These are phyloP conservation scores for Heterodera carotae DNA, from an alignment of 1,140 invertebrate genomes.

Conservation along the genomic window DNA sequence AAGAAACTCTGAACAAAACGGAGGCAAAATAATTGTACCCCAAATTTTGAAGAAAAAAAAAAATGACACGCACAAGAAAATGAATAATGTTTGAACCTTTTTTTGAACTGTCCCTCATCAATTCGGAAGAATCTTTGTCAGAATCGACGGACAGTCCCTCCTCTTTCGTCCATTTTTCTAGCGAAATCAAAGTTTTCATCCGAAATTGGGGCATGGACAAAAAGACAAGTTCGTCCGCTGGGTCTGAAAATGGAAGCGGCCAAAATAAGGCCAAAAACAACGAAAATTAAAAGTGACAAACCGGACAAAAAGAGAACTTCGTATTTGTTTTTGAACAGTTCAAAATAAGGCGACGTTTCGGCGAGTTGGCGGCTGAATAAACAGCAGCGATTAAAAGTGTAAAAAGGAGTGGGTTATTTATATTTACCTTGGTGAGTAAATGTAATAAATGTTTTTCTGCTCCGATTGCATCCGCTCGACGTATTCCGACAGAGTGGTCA, in stretches of 20 bases:
- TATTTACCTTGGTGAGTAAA: constrained; percentile 66
- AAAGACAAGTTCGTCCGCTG: constrained; percentile 90
- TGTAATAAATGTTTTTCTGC: constrained; percentile 86
- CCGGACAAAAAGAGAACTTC: constrained; percentile 86
- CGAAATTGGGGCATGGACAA: constrained; percentile 85
- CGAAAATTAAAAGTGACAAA: neutral
- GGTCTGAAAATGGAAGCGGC: constrained; percentile 74
- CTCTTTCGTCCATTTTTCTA: constrained; percentile 88
- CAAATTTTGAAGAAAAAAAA: neutral
- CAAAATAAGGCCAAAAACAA: neutral
- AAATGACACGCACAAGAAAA: neutral
- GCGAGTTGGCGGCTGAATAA: constrained; percentile 38
- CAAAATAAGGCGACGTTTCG: constrained; percentile 89
- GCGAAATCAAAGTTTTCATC: constrained; percentile 78
- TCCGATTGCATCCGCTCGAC: constrained; percentile 74
- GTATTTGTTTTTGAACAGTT: constrained; percentile 80
- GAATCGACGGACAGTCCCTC: constrained; percentile 69
- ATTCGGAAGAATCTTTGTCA: constrained; percentile 66
- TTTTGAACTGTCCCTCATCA: constrained; percentile 52
- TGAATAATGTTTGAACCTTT: constrained; percentile 49
- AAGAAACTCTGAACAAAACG: constrained; percentile 74
- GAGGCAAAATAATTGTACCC: neutral
- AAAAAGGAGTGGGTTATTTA: neutral
- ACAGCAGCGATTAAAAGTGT: neutral
- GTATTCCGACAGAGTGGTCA: constrained; percentile 83